Conservation (phyloP, 2,888 invertebrate genomes). For the Ypsolopha sequella region DNA sequence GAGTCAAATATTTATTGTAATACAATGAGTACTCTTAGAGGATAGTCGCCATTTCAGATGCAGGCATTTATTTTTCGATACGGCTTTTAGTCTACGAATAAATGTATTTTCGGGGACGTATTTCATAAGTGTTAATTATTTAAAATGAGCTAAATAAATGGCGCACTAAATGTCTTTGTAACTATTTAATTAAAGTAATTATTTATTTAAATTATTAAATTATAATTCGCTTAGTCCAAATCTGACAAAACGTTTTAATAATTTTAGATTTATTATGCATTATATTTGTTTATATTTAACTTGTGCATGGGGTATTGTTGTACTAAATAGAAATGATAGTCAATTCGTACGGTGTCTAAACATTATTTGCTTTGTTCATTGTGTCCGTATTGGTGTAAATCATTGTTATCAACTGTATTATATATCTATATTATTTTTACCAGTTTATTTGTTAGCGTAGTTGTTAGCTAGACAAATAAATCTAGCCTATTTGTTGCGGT, state of each 20-base stretch:
- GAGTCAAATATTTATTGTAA: constrained; percentile 5
- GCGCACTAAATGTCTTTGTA: constrained; percentile 10
- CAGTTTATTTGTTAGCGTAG: not conserved
- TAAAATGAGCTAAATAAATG: not conserved
- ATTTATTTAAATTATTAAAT: constrained; percentile 12
- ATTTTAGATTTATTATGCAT: not conserved
- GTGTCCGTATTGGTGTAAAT: not conserved
- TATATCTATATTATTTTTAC: not conserved
- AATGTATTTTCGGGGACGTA: constrained; percentile 8
- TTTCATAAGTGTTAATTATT: constrained; percentile 9
- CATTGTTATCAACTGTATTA: not conserved
- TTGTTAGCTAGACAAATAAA: constrained; percentile 4
- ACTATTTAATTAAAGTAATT: constrained; percentile 12
- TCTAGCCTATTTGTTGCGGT: not conserved
- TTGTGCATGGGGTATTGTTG: not conserved
- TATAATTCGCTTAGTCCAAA: not conserved
- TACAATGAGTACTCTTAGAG: constrained; percentile 1
- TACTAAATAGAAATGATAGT: constrained; percentile 15
- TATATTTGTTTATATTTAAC: not conserved
- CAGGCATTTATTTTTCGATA: constrained; percentile 9
- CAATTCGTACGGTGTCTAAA: constrained; percentile 28
- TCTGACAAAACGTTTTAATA: not conserved
- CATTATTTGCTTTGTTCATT: not conserved
- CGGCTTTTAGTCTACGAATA: constrained; percentile 9
- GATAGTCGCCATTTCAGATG: constrained; percentile 3